These are phyloP conservation scores for Chelonus formosanus DNA, from an alignment of 2,888 invertebrate genomes.

Conservation along the genomic window DNA sequence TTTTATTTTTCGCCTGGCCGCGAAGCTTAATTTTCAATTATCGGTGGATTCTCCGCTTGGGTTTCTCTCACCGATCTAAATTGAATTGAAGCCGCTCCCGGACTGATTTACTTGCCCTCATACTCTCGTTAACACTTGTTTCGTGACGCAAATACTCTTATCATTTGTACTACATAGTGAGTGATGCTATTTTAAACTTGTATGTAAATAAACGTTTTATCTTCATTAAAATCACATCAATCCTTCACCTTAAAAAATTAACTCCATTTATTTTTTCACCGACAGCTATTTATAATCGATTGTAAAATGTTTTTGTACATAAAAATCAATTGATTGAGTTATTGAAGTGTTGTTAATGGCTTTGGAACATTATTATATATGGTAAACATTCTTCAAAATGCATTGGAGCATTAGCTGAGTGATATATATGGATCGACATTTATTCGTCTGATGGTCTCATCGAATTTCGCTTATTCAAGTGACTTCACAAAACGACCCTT, in stretches of 20 bases:
- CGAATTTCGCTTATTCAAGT: conserved; percentile 15
- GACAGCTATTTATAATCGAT: no score
- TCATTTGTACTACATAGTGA: conserved; percentile 2
- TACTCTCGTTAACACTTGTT: neutral
- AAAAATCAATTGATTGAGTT: neutral
- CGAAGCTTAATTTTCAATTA: conserved; percentile 49
- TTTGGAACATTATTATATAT: neutral
- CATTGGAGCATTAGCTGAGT: neutral
- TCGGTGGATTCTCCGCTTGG: conserved; percentile 35
- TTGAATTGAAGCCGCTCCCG: conserved; percentile 26
- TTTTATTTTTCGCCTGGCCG: conserved; percentile 24
- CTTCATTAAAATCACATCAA: neutral
- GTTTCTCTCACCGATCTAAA: conserved; percentile 25
- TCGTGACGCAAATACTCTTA: conserved; percentile 5
- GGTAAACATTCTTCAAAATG: neutral
- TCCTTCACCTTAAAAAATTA: neutral
- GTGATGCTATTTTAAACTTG: neutral
- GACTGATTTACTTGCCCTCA: conserved; percentile 15
- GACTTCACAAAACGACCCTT: conserved; percentile 10
- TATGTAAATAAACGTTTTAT: neutral
- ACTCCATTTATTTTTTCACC: no score
- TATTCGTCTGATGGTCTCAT: conserved; percentile 7
- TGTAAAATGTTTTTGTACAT: neutral
- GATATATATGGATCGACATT: conserved; percentile 7
- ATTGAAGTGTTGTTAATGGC: neutral